Conservation (phyloP, 2,888 invertebrate species). For the Chesias legatella region DNA sequence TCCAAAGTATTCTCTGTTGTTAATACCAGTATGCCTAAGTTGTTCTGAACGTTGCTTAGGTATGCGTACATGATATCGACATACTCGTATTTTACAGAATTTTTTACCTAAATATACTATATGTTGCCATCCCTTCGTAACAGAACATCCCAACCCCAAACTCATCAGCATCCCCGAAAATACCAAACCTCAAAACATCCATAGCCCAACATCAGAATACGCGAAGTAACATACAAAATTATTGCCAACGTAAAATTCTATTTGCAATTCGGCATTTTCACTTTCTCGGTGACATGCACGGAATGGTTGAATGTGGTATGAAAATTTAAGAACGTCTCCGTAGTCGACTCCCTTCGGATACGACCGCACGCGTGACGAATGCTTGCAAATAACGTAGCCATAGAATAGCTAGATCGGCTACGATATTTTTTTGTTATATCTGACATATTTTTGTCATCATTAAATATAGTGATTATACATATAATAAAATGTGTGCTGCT, state of each 20-base stretch:
- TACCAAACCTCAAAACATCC: no score
- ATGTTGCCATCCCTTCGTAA: not conserved
- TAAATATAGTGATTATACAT: no score
- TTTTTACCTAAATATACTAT: no score
- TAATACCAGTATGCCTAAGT: no score
- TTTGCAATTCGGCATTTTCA: conserved; percentile 63
- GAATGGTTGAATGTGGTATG: conserved; percentile 45
- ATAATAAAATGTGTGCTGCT: no score
- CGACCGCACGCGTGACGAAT: conserved; percentile 61
- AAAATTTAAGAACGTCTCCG: conserved; percentile 68
- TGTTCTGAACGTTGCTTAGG: no score
- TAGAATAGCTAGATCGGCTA: conserved; percentile 29
- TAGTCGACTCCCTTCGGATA: conserved; percentile 55
- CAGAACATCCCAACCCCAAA: not conserved
- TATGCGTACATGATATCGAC: no score
- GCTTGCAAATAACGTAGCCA: conserved; percentile 30
- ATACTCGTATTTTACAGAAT: no score
- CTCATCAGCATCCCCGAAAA: not conserved
- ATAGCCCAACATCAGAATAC: no score
- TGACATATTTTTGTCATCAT: no score
- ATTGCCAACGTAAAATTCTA: conserved; percentile 49
- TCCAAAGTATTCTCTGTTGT: no score
- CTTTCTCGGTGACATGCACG: conserved; percentile 49
- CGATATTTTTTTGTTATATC: no score
- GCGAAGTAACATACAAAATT: conserved; percentile 22